Percentiles rank a stretch among this genome's conserved stretches.
Conservation (phyloP, 2,797 vertebrate genomes). For the Gambelia wislizenii region DNA sequence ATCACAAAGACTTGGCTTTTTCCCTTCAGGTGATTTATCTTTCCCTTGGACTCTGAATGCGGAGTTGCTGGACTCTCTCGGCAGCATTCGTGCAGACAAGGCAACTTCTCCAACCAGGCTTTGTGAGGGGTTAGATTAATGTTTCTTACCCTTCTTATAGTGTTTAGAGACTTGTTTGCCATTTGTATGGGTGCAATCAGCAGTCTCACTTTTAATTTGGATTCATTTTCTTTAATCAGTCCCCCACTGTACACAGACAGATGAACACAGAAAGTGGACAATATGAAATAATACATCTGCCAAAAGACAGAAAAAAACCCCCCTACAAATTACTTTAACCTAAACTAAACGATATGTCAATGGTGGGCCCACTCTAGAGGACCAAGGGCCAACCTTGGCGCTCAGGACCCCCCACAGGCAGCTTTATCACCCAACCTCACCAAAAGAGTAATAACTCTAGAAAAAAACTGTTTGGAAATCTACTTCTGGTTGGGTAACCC, state of each 20-base stretch:
- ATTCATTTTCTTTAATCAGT: not conserved
- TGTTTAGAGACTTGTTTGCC: not conserved
- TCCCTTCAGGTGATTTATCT: conserved; percentile 11
- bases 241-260: not conserved
- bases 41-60: not conserved
- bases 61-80: not conserved
- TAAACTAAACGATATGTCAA: too few species aligned
- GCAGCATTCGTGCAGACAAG: not conserved
- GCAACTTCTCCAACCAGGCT: not conserved
- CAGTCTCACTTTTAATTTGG: not conserved
- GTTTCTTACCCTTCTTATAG: not conserved
- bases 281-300: not conserved
- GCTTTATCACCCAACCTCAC: too few species aligned
- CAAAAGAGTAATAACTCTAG: too few species aligned
- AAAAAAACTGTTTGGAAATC: too few species aligned
- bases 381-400: too few species aligned
- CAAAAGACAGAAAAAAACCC: too few species aligned
- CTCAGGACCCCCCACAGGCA: too few species aligned
- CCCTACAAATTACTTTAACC: too few species aligned
- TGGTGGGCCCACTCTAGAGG: too few species aligned
- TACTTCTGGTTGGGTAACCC: too few species aligned
- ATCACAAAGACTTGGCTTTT: conserved; percentile 7
- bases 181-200: not conserved
- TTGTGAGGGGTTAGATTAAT: not conserved
- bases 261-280: not conserved